These are phyloP conservation scores for Bombus difficillimus DNA, from an alignment of 1,140 invertebrate species.

Conservation along the genomic window DNA sequence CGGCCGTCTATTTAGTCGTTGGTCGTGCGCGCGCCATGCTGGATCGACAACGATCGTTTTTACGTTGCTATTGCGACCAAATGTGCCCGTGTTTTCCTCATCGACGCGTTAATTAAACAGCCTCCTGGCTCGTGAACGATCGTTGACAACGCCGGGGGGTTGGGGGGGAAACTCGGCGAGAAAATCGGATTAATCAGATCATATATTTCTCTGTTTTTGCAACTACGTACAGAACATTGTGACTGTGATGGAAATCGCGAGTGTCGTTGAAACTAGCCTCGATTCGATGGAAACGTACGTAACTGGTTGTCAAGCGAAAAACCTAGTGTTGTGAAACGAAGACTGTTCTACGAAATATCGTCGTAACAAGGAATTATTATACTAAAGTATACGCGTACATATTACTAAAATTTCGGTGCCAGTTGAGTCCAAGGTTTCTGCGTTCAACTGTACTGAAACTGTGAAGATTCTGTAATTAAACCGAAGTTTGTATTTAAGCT, in stretches of 20 bases:
- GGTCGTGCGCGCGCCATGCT: conserved; percentile 72
- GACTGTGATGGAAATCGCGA: neutral
- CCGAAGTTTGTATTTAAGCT: neutral
- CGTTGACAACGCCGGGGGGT: conserved; percentile 7
- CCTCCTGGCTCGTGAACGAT: conserved; percentile 4
- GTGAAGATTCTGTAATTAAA: neutral
- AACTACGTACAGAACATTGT: neutral
- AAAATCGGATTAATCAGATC: neutral
- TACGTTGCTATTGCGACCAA: neutral
- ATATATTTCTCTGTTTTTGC: neutral
- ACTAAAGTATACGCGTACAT: neutral
- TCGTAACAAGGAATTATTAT: neutral
- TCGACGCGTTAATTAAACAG: conserved; percentile 32
- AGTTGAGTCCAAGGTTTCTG: neutral
- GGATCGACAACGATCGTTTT: conserved; percentile 19
- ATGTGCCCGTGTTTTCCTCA: neutral
- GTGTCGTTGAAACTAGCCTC: neutral
- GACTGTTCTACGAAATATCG: neutral
- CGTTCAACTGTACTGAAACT: neutral
- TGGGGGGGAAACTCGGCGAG: conserved; percentile 1
- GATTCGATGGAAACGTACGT: neutral
- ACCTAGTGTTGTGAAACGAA: neutral
- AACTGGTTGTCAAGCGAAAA: neutral
- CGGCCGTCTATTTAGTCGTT: conserved; percentile 73
- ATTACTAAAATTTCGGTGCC: neutral